phyloP scores from a whole-genome alignment of 2,797 vertebrate species.

The Pangasius mekongensis region DNA sequence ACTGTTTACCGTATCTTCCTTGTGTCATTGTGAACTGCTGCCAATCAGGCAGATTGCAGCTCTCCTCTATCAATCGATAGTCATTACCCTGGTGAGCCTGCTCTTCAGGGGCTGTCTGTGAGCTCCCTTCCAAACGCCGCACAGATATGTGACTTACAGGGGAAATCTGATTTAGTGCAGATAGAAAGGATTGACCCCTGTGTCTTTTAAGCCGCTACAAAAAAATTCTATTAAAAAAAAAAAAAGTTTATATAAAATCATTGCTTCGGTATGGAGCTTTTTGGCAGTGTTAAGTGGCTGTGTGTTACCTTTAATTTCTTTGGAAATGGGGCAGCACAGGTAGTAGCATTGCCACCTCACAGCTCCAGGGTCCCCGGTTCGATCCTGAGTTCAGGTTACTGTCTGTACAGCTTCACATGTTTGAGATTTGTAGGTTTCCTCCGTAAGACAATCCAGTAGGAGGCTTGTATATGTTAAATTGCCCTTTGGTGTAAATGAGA shows the following conservation, averaged over 20 bases:
- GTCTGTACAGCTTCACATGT: neutral
- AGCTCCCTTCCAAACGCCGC: conserved; percentile 10
- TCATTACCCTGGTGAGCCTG: conserved; percentile 48
- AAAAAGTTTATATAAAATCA: too few relatives aligned
- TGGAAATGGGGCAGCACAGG: neutral
- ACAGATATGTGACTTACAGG: conserved; percentile 27
- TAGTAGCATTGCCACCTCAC: neutral
- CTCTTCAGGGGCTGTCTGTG: conserved; percentile 33
- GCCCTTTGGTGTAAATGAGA: neutral
- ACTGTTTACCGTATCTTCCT: conserved; percentile 2
- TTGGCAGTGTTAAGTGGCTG: neutral
- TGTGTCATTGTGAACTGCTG: conserved; percentile 24
- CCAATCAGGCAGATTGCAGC: conserved; percentile 48
- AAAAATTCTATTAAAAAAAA: too few relatives aligned
- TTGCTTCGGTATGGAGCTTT: neutral
- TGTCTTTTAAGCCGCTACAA: conserved; percentile 8
- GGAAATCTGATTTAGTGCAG: conserved; percentile 34
- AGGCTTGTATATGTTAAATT: neutral
- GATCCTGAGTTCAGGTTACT: neutral
- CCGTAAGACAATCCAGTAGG: neutral
- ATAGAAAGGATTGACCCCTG: conserved; percentile 19
- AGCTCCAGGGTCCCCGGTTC: neutral
- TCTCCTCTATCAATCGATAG: conserved; percentile 50
- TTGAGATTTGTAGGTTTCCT: neutral
- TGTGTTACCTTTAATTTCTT: neutral